phyloP scores from a whole-genome alignment of 2,888 invertebrate genomes.

The Diaphora mendica region DNA sequence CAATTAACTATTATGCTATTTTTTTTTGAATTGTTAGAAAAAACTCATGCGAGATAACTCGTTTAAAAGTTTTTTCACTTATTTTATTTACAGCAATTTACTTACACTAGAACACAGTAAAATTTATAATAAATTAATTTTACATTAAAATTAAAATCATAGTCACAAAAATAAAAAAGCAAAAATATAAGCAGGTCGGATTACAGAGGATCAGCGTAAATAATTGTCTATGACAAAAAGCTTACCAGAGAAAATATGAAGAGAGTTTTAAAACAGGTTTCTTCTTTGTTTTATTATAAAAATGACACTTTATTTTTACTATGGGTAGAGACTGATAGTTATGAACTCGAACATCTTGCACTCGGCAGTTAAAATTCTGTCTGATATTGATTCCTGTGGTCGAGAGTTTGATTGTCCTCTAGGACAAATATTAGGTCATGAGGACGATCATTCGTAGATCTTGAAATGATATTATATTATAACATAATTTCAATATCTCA shows the following conservation, averaged over 20 bases:
- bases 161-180: background rate
- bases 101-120: background rate
- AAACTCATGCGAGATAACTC: too few species aligned
- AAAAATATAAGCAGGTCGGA: conserved; percentile 13
- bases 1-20: too few species aligned
- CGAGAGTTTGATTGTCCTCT: background rate
- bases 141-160: background rate
- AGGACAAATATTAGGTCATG: too few species aligned
- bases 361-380: background rate
- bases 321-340: background rate
- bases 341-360: background rate
- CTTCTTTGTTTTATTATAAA: background rate
- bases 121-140: background rate
- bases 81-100: too few species aligned
- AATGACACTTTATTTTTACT: background rate
- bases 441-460: too few species aligned
- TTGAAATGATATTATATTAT: too few species aligned
- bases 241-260: conserved; percentile 6
- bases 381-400: background rate
- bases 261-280: background rate
- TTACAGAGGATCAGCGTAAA: conserved; percentile 18
- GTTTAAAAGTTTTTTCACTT: too few species aligned
- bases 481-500: too few species aligned
- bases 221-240: conserved; percentile 11
- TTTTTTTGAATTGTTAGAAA: too few species aligned